A percentile compares a stretch with the other conserved stretches of the same genome.
These are phyloP conservation scores for Liparis tanakae DNA, from an alignment of 2,797 vertebrate genomes.

Conservation along the genomic window DNA sequence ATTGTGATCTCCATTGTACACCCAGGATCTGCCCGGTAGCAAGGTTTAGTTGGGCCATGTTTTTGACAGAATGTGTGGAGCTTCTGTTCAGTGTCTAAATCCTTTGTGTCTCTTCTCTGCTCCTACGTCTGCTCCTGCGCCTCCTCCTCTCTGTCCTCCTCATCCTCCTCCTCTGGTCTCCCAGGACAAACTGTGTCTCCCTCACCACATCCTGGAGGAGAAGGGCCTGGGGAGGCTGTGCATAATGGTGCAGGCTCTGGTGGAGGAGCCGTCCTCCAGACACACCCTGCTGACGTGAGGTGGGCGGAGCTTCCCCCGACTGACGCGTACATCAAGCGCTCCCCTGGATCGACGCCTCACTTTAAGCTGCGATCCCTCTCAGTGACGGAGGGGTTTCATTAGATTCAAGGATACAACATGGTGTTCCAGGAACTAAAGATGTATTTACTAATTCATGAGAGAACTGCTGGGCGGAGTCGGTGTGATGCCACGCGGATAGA, in stretches of 20 bases:
- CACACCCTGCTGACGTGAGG: conserved; percentile 84
- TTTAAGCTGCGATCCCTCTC: background rate
- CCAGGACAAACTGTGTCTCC: conserved; percentile 95
- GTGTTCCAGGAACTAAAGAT: conserved; percentile 25
- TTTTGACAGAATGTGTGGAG: background rate
- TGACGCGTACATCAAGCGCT: background rate
- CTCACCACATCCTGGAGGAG: conserved; percentile 97
- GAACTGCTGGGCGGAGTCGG: conserved; percentile 5
- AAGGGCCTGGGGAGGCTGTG: conserved; percentile 94
- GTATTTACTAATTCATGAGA: conserved; percentile 4
- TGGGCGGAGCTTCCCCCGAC: conserved; percentile 6
- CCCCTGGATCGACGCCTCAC: conserved; percentile 13
- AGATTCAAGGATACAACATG: conserved; percentile 23
- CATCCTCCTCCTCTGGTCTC: conserved; percentile 16
- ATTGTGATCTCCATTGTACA: background rate
- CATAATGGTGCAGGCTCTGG: conserved; percentile 89
- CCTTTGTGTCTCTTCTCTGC: conserved; percentile 28
- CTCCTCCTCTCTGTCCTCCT: background rate
- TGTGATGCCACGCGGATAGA: background rate
- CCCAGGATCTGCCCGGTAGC: background rate
- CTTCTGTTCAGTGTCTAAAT: conserved; percentile 23
- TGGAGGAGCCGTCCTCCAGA: conserved; percentile 85
- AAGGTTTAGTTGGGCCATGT: background rate
- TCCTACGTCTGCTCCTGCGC: conserved; percentile 25
- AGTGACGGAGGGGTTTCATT: background rate